Conservation (phyloP, 2,113 vertebrate species). For the Aldabrachelys gigantea region DNA sequence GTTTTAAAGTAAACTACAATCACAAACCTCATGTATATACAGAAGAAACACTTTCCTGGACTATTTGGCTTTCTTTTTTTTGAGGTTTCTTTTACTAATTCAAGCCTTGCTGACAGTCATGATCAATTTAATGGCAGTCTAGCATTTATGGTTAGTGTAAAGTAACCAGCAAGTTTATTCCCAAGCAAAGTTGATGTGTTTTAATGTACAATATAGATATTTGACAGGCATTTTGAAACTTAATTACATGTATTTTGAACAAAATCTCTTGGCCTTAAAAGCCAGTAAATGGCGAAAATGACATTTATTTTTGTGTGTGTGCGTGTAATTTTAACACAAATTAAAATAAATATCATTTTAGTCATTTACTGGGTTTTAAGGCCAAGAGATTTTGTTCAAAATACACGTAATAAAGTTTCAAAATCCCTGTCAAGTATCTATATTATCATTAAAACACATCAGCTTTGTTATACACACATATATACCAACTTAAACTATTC, state of each 20-base stretch:
- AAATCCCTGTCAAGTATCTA: slow-evolving; percentile 8
- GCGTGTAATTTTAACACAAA: not conserved
- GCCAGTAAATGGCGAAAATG: not conserved
- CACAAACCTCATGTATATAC: not conserved
- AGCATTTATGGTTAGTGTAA: not conserved
- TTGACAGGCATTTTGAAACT: not conserved
- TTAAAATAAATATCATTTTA: not conserved
- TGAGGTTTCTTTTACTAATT: not conserved
- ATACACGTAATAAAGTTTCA: not conserved
- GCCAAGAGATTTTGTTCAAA: slow-evolving; percentile 10
- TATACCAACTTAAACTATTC: not conserved
- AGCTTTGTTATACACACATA: not conserved
- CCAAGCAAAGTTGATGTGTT: not conserved
- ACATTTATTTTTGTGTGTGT: not conserved
- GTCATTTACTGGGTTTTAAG: not conserved
- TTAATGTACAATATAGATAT: slow-evolving; percentile 2
- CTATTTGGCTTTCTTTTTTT: not conserved
- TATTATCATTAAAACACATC: not conserved
- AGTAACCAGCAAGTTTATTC: slow-evolving; percentile 3
- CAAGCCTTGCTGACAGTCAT: not conserved
- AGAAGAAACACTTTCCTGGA: not conserved
- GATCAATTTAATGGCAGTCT: not conserved
- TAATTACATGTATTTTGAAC: not conserved
- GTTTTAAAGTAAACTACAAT: not conserved
- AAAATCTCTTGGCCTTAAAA: slow-evolving; percentile 14